Evolutionary conservation across 2,113 vertebrate species (phyloP).

Genomic region (Tragelaphus strepsiceros): DNA sequence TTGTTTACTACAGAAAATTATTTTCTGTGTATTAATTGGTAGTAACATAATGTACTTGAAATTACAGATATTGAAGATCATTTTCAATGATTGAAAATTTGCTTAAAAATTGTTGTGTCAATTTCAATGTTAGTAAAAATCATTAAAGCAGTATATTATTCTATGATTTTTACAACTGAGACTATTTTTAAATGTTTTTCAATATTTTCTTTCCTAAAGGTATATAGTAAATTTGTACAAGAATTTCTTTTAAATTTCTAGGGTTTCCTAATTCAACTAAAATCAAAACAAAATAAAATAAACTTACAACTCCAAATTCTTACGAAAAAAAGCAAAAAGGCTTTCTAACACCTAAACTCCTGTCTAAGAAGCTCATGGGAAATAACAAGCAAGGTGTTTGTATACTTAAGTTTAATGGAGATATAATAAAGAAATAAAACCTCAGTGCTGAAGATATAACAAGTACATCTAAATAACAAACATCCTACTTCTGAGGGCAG

Average conservation of each 20-base stretch:
- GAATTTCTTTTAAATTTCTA: neutral
- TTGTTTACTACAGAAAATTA: neutral
- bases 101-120: neutral
- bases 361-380: neutral
- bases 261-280: neutral
- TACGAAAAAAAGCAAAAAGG: neutral
- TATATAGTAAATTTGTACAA: neutral
- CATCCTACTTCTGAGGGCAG: neutral
- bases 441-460: neutral
- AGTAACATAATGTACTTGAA: neutral
- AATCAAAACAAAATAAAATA: neutral
- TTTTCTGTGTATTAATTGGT: neutral
- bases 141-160: neutral
- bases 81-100: neutral
- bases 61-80: neutral
- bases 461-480: neutral
- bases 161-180: neutral
- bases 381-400: neutral
- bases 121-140: neutral
- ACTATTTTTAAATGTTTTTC: neutral
- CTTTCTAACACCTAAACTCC: neutral
- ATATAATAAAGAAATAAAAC: neutral
- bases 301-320: neutral
- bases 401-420: neutral
- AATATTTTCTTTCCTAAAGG: neutral